These are phyloP conservation scores for Lepidurus arcticus DNA, from an alignment of 1,140 invertebrate species.

Conservation along the genomic window DNA sequence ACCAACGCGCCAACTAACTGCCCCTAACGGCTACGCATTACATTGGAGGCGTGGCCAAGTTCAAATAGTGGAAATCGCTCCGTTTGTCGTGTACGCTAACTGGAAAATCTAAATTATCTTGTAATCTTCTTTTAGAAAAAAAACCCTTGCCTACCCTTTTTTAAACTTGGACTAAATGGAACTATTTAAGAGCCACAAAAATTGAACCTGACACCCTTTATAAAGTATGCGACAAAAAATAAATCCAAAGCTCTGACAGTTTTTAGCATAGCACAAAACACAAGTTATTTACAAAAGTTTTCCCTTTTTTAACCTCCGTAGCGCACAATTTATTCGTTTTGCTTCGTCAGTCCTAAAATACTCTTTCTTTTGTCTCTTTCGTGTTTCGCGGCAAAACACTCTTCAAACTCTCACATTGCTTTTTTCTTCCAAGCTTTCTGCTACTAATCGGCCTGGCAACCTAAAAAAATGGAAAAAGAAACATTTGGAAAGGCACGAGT, in stretches of 20 bases:
- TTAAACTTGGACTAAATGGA: constrained; percentile 12
- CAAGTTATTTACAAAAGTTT: constrained; percentile 13
- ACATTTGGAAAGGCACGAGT: not conserved
- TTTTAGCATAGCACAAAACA: not conserved
- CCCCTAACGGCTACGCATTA: no score
- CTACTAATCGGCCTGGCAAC: not conserved
- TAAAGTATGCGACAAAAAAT: not conserved
- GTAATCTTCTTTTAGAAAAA: not conserved
- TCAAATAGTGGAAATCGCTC: no score
- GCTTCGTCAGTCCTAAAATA: not conserved
- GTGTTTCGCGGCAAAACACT: not conserved
- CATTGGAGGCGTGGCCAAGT: no score
- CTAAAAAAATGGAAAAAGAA: not conserved
- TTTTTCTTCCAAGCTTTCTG: not conserved
- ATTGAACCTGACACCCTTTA: constrained; percentile 16
- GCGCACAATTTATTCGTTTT: not conserved
- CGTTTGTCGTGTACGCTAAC: no score
- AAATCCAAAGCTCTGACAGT: constrained; percentile 21
- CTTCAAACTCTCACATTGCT: not conserved
- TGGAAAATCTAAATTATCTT: not conserved
- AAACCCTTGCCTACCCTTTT: not conserved
- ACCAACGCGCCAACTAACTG: not conserved
- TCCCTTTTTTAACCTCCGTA: not conserved
- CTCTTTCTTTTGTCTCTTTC: not conserved
- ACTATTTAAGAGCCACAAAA: not conserved